phyloP scores from a whole-genome alignment of 2,888 invertebrate genomes.

The Tenthredo notha region DNA sequence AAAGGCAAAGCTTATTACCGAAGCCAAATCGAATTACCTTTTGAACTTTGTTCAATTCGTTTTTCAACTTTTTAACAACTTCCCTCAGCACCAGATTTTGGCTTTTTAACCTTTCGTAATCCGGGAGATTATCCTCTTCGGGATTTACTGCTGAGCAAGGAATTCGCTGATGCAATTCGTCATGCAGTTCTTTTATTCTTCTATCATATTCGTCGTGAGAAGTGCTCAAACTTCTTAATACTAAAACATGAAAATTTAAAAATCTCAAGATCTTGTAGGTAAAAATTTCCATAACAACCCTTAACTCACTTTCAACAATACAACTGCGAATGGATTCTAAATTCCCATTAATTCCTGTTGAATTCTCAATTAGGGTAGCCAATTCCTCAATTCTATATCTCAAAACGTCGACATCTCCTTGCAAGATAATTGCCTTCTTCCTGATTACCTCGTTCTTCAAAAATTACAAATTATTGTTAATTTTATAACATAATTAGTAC shows the following conservation, averaged over 20 bases:
- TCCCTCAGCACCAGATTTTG: conserved; percentile 67
- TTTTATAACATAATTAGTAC: background rate
- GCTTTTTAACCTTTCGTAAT: conserved; percentile 61
- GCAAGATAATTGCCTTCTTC: conserved; percentile 7
- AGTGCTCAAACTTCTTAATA: conserved; percentile 3
- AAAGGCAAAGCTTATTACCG: background rate
- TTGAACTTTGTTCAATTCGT: conserved; percentile 29
- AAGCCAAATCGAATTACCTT: conserved; percentile 22
- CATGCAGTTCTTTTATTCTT: background rate
- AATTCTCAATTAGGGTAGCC: background rate
- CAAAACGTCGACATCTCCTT: conserved; percentile 32
- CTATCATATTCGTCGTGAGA: background rate
- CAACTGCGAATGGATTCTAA: background rate
- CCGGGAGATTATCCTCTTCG: conserved; percentile 36
- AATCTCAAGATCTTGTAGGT: background rate
- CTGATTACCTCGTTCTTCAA: background rate
- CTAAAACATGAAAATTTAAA: background rate
- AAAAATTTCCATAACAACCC: background rate
- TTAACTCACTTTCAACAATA: background rate
- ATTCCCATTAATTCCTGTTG: background rate
- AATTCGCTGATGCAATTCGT: background rate
- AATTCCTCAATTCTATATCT: background rate
- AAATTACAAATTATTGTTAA: background rate
- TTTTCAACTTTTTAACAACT: conserved; percentile 65
- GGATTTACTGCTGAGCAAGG: background rate